A percentile compares a stretch with the other conserved stretches of the same genome.
Evolutionary conservation across 2,113 vertebrate species (phyloP).

Genomic region (Pseudois nayaur): DNA sequence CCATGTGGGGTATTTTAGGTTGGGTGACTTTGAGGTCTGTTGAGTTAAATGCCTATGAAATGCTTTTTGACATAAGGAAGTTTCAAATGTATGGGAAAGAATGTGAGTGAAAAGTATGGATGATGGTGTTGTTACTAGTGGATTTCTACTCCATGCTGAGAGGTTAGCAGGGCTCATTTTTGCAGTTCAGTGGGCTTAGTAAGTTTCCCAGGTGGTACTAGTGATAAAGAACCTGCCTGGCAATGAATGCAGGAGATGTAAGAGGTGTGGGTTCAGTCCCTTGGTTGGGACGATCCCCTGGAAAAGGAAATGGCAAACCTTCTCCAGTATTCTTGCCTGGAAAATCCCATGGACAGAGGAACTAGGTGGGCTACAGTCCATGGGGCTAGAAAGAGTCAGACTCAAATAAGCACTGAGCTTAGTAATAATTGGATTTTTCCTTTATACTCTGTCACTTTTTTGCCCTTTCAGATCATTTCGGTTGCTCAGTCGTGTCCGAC

Average conservation of each 20-base stretch:
- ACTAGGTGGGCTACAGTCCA: neutral
- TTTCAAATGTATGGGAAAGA: rapidly evolving
- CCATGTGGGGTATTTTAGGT: rapidly evolving
- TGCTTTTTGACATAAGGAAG: neutral
- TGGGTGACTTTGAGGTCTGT: neutral
- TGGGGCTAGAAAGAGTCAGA: neutral
- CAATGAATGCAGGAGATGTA: neutral
- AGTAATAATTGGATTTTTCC: neutral
- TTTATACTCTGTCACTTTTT: rapidly evolving
- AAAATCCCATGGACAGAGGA: neutral
- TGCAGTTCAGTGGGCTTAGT: too few species aligned
- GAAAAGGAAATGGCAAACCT: neutral
- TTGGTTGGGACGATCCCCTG: neutral
- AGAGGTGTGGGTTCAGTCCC: neutral
- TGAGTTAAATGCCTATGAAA: too few species aligned
- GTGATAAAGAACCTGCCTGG: neutral
- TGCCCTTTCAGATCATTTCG: neutral
- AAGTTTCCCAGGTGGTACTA: neutral
- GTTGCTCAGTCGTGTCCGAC: neutral
- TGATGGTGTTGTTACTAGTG: rapidly evolving
- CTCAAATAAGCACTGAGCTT: neutral
- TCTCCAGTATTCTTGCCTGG: neutral
- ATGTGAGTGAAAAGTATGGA: rapidly evolving
- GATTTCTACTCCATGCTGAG: rapidly evolving
- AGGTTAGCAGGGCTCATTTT: neutral